These are phyloP conservation scores for Drosophila siamana DNA, from an alignment of 2,888 invertebrate species.

Conservation along the genomic window DNA sequence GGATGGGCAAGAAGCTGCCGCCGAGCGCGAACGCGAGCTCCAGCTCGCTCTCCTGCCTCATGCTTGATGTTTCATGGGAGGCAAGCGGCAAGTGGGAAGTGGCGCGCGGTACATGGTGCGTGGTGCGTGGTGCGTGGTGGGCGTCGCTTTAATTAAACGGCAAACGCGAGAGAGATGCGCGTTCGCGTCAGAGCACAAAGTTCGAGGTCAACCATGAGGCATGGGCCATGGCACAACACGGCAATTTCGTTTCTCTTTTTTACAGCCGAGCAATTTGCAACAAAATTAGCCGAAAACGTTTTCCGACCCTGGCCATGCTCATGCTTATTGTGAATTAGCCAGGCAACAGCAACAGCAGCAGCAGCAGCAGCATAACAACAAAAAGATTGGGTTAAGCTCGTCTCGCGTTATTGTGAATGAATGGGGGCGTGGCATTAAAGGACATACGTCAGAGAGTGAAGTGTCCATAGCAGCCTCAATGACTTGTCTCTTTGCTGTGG, in stretches of 20 bases:
- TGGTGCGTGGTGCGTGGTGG: slow-evolving; percentile 14
- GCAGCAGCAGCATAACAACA: slow-evolving; percentile 25
- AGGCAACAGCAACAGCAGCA: slow-evolving; percentile 14
- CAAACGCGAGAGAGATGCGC: slow-evolving; percentile 38
- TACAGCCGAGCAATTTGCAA: slow-evolving; percentile 73
- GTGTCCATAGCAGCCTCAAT: slow-evolving; percentile 36
- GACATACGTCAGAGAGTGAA: slow-evolving; percentile 50
- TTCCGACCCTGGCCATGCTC: slow-evolving; percentile 44
- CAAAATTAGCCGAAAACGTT: slow-evolving; percentile 72
- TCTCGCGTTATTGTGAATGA: slow-evolving; percentile 7
- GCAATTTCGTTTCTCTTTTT: slow-evolving; percentile 55
- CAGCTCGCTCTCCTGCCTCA: background rate
- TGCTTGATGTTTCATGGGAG: background rate
- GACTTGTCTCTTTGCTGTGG: background rate
- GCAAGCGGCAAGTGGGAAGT: too few species aligned
- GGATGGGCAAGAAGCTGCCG: slow-evolving; percentile 7
- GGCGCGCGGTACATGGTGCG: background rate
- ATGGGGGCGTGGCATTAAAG: slow-evolving; percentile 20
- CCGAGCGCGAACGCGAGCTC: background rate
- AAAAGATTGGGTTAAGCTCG: slow-evolving; percentile 62
- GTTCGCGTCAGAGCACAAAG: slow-evolving; percentile 55
- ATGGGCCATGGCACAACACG: slow-evolving; percentile 33
- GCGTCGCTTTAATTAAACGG: slow-evolving; percentile 70
- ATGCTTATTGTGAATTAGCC: slow-evolving; percentile 56
- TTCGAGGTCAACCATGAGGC: slow-evolving; percentile 63